phyloP scores from a whole-genome alignment of 2,113 vertebrate species.

The Alligator mississippiensis region DNA sequence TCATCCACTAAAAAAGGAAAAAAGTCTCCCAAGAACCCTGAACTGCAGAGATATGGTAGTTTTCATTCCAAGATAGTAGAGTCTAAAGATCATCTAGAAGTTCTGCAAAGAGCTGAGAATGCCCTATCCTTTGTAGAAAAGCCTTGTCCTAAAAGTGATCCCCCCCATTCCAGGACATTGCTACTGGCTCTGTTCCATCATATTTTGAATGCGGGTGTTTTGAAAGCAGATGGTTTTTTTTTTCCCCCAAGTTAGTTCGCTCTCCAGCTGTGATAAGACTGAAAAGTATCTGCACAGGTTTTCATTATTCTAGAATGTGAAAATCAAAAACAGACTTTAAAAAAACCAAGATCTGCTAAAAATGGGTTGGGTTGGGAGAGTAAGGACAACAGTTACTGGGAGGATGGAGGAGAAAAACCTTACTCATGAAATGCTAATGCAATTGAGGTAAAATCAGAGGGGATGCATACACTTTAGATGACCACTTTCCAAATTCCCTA shows the following conservation, averaged over 20 bases:
- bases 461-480: neutral
- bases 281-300: neutral
- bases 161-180: neutral
- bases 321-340: neutral
- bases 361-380: neutral
- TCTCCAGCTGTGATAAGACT: neutral
- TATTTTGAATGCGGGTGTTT: neutral
- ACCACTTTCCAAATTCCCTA: neutral
- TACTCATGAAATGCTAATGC: neutral
- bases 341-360: neutral
- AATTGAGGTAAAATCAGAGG: neutral
- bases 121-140: neutral
- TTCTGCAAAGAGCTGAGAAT: neutral
- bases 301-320: neutral
- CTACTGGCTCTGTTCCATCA: neutral
- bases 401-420: accelerated
- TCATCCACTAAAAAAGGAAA: conserved; percentile 19
- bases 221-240: neutral
- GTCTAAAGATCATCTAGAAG: neutral
- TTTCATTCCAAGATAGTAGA: neutral
- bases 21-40: conserved; percentile 20
- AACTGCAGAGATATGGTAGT: neutral
- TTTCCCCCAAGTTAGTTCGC: accelerated
- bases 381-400: too few relatives aligned
- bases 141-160: neutral